phyloP scores from a whole-genome alignment of 1,140 invertebrate species.

The Zaprionus ghesquierei region DNA sequence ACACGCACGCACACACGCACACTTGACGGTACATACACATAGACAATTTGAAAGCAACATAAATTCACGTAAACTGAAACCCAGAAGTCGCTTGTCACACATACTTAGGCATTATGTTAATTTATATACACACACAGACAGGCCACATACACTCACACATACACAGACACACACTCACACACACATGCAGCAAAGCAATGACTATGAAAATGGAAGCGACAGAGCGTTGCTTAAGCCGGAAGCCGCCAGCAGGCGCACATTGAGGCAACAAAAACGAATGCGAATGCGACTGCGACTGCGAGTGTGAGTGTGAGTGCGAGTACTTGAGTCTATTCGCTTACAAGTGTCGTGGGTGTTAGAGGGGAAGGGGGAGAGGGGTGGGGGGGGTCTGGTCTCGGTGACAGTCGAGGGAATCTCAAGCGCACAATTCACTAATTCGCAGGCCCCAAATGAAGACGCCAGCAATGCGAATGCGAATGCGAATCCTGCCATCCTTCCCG shows the following conservation, averaged over 20 bases:
- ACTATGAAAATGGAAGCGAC: conserved; percentile 75
- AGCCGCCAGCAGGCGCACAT: conserved; percentile 52
- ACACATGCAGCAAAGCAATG: conserved; percentile 40
- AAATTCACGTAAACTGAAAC: conserved; percentile 72
- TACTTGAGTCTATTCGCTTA: conserved; percentile 30
- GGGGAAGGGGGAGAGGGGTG: neutral
- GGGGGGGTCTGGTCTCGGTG: conserved; percentile 21
- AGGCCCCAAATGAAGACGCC: conserved; percentile 34
- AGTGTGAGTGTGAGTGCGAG: neutral
- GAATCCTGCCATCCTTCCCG: neutral
- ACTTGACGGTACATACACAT: conserved; percentile 8
- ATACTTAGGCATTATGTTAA: conserved; percentile 79
- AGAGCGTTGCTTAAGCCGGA: conserved; percentile 76
- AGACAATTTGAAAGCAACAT: conserved; percentile 75
- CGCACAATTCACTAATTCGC: conserved; percentile 71
- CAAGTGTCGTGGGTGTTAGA: neutral
- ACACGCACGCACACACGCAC: neutral
- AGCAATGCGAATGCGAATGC: neutral
- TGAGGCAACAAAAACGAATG: conserved; percentile 17
- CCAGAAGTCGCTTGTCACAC: conserved; percentile 78
- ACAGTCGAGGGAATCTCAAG: conserved; percentile 65
- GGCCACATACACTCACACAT: conserved; percentile 13
- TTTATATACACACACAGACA: conserved; percentile 60
- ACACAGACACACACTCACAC: conserved; percentile 7
- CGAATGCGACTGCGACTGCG: conserved; percentile 28